Base-by-base conservation (phyloP, 1,140 invertebrate species). In the Idris sp. region DNA sequence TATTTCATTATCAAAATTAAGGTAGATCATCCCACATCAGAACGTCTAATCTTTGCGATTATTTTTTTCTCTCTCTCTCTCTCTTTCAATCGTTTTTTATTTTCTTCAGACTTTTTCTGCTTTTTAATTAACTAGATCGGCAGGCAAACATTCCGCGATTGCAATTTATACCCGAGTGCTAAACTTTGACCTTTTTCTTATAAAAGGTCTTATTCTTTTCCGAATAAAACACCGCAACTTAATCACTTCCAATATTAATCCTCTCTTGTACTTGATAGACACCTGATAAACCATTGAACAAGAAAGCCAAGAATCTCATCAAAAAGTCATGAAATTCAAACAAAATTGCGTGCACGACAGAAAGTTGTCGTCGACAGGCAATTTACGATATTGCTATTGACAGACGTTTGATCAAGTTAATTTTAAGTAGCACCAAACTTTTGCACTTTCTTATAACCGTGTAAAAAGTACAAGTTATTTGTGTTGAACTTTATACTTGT, bases 281-380 rank as follows among this genome's bases (percentile, higher is more conserved):
- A 74, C 53, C 69, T 65, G 69, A 74, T 61, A 61, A 74, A 38
- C 69, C 61, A 74, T 65, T 74, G 69, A 74, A 74, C 44, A 48
- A 53, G 35, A 59, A 59, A 11, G 38, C 11, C 53, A 53, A 18
- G 54, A 44, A 53, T 59, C 69, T 67, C 61, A 74, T 67, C 49
- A 62, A 74, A 74, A 74, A 74, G 62, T 74, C 71, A 62, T 62
- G 46, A 65, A 74, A 62, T 74, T 74, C 48, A 74, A 74, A 74
- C 62, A 54, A 73, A 65, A n/a, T 65, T 65, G 61, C 59, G 69
- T 36, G 46, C 58, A 13, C 69, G 44, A 25, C 53, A 33, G 16
- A 72, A 72, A 72, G 68, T 72, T 72, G 68, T 72, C 68, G 67
- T 61, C 49, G 59, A 65, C 69, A 73, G 61, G 69, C 61, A 73